Base-by-base conservation (phyloP, 1,140 invertebrate species). In the Sminthurinus signatus region DNA sequence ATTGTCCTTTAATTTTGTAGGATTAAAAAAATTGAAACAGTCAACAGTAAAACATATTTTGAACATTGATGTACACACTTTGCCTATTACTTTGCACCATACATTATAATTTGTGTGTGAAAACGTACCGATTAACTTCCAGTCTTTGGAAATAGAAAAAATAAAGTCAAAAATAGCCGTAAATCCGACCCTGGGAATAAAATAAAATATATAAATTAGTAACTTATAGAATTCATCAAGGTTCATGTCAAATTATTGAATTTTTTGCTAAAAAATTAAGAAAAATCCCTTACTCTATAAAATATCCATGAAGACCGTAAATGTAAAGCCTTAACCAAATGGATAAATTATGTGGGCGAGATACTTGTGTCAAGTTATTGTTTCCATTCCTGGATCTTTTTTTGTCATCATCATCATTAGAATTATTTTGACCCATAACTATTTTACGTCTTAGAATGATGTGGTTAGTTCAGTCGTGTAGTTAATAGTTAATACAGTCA, bases 101-200 rank as follows among this genome's bases (percentile, higher is more conserved):
- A 2, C 25, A 63, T 27, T n/a, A 36, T 51, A 39, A n/a, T 31
- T 39, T 15, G 8, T 25, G 12, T 2, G 48, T 36, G 1, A 15
- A 28, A 31, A 48, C 46, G 74, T 74, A 66, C 80, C 80, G 21
- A 76, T 75, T 32, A 81, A 75, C 64, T 78, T 80, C 76, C 76
- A 79, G 66, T 81, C 80, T 21, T 72, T 58, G 63, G 77, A 77
- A 14, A 79, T 58, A 64, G 77, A 77, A 14, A 79, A 75, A 0
- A 80, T 75, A 71, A 80, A 81, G 56, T 82, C 80, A 79, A 79
- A 82, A 12, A 74, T 63, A 17, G 80, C 79, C 10, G 81, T 82
- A 69, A 81, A 82, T 68, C 79, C 78, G 4, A 82, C 76, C 74
- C n/a, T n/a, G n/a, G n/a, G n/a, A n/a, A n/a, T n/a, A n/a, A n/a